Conservation (phyloP, 2,888 invertebrate genomes). For the Trilocha varians region DNA sequence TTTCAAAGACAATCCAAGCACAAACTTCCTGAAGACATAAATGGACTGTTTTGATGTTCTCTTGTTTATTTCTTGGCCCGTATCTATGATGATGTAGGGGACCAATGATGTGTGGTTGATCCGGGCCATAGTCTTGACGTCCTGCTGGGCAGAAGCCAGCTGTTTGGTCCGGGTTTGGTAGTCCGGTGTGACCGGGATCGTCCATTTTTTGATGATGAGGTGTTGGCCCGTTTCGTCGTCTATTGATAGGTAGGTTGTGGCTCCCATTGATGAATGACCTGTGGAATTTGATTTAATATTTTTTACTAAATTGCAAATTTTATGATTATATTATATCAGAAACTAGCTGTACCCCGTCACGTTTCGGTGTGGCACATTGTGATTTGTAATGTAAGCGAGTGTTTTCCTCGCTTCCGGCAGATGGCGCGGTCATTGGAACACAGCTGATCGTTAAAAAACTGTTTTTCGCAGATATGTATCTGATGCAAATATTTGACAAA, state of each 20-base stretch:
- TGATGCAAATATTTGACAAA: too few species aligned
- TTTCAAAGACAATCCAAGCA: slow-evolving; percentile 62
- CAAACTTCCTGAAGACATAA: slow-evolving; percentile 81
- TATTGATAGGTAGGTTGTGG: slow-evolving; percentile 82
- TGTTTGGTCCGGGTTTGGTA: slow-evolving; percentile 68
- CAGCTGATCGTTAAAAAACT: too few species aligned
- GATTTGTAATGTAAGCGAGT: too few species aligned
- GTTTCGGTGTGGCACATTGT: too few species aligned
- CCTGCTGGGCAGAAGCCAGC: slow-evolving; percentile 82
- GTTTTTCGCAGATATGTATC: too few species aligned
- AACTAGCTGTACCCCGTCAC: too few species aligned
- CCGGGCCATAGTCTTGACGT: slow-evolving; percentile 79
- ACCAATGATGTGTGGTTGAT: slow-evolving; percentile 81
- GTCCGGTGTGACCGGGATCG: slow-evolving; percentile 53
- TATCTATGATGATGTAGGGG: slow-evolving; percentile 82
- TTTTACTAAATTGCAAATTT: too few species aligned
- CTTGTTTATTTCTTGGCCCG: slow-evolving; percentile 71
- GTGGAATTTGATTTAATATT: slow-evolving; percentile 15
- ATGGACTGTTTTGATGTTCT: slow-evolving; percentile 55
- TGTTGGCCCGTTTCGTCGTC: slow-evolving; percentile 82
- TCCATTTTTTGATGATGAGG: slow-evolving; percentile 85
- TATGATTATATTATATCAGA: too few species aligned
- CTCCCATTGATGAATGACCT: slow-evolving; percentile 84
- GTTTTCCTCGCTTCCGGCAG: too few species aligned
- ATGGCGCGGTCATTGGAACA: too few species aligned